These are phyloP conservation scores for Motacilla tschutschensis DNA, from an alignment of 2,113 vertebrate species.

Conservation along the genomic window DNA sequence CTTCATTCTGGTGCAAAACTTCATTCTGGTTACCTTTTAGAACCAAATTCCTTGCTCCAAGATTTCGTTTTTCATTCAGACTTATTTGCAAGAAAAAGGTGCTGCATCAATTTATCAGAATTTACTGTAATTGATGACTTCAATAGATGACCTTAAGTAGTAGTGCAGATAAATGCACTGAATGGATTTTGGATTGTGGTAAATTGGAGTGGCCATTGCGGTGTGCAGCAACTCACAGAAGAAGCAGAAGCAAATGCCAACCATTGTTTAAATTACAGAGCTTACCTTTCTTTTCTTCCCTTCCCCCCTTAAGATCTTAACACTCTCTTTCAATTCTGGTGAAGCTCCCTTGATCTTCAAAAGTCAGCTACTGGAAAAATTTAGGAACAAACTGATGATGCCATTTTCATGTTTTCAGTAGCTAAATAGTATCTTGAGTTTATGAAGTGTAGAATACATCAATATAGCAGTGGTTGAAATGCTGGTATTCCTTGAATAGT, in stretches of 20 bases:
- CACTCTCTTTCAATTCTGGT: background rate
- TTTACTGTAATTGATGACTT: background rate
- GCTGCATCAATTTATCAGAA: background rate
- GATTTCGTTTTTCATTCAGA: background rate
- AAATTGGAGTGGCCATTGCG: background rate
- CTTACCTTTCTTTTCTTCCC: background rate
- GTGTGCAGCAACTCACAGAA: background rate
- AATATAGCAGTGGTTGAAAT: background rate
- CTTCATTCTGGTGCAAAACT: background rate
- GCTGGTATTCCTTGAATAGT: background rate
- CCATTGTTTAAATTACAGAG: background rate
- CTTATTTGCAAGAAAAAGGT: background rate
- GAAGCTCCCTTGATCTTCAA: background rate
- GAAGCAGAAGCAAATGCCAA: background rate
- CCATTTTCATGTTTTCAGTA: background rate
- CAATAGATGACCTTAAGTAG: background rate
- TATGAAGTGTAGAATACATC: background rate
- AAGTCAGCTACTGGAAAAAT: background rate
- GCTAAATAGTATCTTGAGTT: background rate
- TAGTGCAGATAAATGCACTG: background rate
- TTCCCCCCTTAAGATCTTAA: background rate
- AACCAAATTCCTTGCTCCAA: background rate
- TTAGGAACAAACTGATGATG: background rate
- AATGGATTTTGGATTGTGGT: background rate
- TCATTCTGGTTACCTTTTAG: background rate